Evolutionary conservation across 2,888 invertebrate species (phyloP).

Genomic region (Romanomermis culicivorax): DNA sequence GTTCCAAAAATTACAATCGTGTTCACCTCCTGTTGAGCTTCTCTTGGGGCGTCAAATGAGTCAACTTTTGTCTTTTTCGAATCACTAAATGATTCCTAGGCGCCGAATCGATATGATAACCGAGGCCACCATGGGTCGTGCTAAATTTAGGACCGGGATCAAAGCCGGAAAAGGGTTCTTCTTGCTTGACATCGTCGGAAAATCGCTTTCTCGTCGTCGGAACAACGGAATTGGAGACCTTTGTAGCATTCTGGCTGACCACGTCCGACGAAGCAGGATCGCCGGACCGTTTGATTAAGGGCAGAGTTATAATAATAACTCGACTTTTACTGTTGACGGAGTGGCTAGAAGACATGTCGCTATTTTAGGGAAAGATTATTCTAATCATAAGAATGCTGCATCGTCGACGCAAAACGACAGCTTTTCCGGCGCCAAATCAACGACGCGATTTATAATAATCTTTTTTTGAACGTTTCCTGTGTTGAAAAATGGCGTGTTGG

Average conservation of each 20-base stretch:
- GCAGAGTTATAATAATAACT: neutral
- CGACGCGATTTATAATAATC: too few relatives aligned
- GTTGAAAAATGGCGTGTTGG: too few relatives aligned
- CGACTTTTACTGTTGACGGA: too few relatives aligned
- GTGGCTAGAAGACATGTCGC: too few relatives aligned
- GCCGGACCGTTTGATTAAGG: neutral
- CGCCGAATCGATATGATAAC: neutral
- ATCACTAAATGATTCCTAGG: neutral
- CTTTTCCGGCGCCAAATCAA: too few relatives aligned
- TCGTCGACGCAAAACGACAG: too few relatives aligned
- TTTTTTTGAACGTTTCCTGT: too few relatives aligned
- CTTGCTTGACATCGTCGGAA: too few relatives aligned
- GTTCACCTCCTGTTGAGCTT: slow-evolving; percentile 31
- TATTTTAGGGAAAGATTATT: too few relatives aligned
- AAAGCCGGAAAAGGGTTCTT: neutral
- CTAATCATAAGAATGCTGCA: too few relatives aligned
- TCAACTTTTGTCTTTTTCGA: slow-evolving; percentile 30
- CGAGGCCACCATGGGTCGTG: neutral
- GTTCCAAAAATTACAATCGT: neutral
- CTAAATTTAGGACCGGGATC: neutral
- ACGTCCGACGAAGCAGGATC: neutral
- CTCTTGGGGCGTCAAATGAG: slow-evolving; percentile 33
- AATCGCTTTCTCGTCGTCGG: neutral
- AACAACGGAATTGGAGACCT: neutral
- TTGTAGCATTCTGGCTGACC: neutral